phyloP scores from a whole-genome alignment of 2,888 invertebrate species.

The Phortica okadai region DNA sequence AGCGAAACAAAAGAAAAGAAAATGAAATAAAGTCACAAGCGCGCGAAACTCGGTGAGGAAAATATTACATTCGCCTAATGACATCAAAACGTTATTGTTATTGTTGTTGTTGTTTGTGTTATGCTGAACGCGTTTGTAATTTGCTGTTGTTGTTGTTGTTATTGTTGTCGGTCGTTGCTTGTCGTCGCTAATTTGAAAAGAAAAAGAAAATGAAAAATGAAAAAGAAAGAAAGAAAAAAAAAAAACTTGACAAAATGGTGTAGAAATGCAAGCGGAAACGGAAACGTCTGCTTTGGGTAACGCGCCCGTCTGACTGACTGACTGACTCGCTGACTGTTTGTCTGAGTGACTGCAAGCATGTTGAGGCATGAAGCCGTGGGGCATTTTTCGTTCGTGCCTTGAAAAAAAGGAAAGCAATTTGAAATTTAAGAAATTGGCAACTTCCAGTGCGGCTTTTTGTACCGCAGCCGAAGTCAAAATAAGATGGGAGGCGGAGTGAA shows the following conservation, averaged over 20 bases:
- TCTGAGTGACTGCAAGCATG: background rate
- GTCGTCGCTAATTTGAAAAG: background rate
- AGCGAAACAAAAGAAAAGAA: background rate
- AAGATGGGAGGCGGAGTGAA: background rate
- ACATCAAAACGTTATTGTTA: background rate
- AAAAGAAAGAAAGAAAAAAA: background rate
- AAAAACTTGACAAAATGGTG: background rate
- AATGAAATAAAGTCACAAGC: background rate
- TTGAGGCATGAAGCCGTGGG: background rate
- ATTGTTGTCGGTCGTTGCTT: background rate
- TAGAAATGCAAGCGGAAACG: background rate
- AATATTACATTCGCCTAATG: slow-evolving; percentile 13
- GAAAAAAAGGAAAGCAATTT: background rate
- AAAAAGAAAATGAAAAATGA: background rate
- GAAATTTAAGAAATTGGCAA: slow-evolving; percentile 11
- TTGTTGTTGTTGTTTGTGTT: background rate
- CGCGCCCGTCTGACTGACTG: too few relatives aligned
- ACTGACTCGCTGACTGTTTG: too few relatives aligned
- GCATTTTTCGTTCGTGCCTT: background rate
- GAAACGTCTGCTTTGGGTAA: slow-evolving; percentile 1
- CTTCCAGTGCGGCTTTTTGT: background rate
- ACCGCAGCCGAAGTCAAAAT: too few relatives aligned
- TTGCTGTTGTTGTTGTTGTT: background rate
- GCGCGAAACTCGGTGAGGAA: background rate
- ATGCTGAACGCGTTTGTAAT: too few relatives aligned